These are phyloP conservation scores for Cynaeus angustus DNA, from an alignment of 2,888 invertebrate genomes.

Conservation along the genomic window DNA sequence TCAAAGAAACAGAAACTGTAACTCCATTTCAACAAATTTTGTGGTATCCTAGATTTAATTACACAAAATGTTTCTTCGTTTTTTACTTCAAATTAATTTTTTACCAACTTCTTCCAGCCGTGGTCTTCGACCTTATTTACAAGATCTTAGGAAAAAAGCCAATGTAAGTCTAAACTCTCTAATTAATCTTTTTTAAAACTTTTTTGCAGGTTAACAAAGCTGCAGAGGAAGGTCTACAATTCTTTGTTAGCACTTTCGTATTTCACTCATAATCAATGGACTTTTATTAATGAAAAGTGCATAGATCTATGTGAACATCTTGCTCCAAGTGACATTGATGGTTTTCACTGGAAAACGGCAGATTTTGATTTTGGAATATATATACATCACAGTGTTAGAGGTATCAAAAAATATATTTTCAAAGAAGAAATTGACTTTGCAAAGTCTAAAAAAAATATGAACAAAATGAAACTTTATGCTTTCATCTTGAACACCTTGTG, in stretches of 20 bases:
- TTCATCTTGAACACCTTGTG: too few species aligned
- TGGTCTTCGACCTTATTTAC: slow-evolving; percentile 80
- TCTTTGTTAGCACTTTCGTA: slow-evolving; percentile 83
- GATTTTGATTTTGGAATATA: too few species aligned
- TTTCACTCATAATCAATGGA: slow-evolving; percentile 87
- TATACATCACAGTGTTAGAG: too few species aligned
- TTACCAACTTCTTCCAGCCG: slow-evolving; percentile 85
- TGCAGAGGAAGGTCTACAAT: slow-evolving; percentile 87
- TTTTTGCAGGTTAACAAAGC: slow-evolving; percentile 79
- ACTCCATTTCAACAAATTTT: slow-evolving; percentile 82
- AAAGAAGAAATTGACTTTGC: too few species aligned
- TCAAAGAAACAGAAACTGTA: slow-evolving; percentile 74
- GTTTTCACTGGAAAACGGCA: too few species aligned
- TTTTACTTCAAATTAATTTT: slow-evolving; percentile 81
- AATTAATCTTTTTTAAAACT: too few species aligned
- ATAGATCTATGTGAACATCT: too few species aligned
- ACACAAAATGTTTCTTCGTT: slow-evolving; percentile 75
- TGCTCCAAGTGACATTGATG: too few species aligned
- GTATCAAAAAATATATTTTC: too few species aligned
- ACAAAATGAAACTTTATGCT: too few species aligned
- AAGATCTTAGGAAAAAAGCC: slow-evolving; percentile 80
- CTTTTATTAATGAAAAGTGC: slow-evolving; percentile 81
- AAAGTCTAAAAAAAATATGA: too few species aligned
- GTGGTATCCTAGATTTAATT: slow-evolving; percentile 78
- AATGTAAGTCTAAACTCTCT: slow-evolving; percentile 72